Evolutionary conservation across 2,888 invertebrate genomes (phyloP).

Genomic region (Mechanitis messenoides): DNA sequence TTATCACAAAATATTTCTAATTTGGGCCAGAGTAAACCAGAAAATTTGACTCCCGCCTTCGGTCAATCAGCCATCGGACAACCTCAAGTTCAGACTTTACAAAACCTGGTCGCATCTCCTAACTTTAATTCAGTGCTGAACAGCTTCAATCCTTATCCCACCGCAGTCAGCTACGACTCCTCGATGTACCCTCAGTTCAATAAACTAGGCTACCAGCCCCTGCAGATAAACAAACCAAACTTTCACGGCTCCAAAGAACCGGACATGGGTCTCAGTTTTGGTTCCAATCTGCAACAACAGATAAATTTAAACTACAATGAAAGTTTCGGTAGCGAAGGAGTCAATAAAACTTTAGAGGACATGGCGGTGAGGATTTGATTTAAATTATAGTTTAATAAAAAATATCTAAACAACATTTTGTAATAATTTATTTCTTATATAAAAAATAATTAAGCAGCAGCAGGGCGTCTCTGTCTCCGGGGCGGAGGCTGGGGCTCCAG

Average conservation of each 20-base stretch:
- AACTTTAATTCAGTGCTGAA: slow-evolving; percentile 58
- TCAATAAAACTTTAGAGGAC: slow-evolving; percentile 44
- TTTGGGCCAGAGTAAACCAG: slow-evolving; percentile 36
- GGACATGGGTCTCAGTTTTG: slow-evolving; percentile 44
- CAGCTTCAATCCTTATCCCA: slow-evolving; percentile 49
- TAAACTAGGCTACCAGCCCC: slow-evolving; percentile 49
- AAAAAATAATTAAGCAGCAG: no score
- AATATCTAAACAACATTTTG: no score
- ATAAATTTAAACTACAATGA: slow-evolving; percentile 49
- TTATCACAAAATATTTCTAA: slow-evolving; percentile 20
- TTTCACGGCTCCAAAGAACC: slow-evolving; percentile 47
- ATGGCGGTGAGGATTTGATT: slow-evolving; percentile 38
- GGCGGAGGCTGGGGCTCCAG: slow-evolving; percentile 17
- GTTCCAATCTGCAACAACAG: slow-evolving; percentile 46
- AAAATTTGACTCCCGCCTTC: slow-evolving; percentile 40
- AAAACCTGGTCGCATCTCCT: slow-evolving; percentile 52
- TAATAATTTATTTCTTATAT: no score
- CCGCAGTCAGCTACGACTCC: slow-evolving; percentile 56
- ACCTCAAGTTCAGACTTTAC: slow-evolving; percentile 52
- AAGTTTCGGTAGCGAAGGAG: slow-evolving; percentile 35
- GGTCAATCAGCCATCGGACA: slow-evolving; percentile 52
- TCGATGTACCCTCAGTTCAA: slow-evolving; percentile 67
- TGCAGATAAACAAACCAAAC: slow-evolving; percentile 48
- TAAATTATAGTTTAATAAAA: not conserved
- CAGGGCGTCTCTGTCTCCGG: no score